phyloP scores from a whole-genome alignment of 1,140 invertebrate species.

The Drosophila ananassae region DNA sequence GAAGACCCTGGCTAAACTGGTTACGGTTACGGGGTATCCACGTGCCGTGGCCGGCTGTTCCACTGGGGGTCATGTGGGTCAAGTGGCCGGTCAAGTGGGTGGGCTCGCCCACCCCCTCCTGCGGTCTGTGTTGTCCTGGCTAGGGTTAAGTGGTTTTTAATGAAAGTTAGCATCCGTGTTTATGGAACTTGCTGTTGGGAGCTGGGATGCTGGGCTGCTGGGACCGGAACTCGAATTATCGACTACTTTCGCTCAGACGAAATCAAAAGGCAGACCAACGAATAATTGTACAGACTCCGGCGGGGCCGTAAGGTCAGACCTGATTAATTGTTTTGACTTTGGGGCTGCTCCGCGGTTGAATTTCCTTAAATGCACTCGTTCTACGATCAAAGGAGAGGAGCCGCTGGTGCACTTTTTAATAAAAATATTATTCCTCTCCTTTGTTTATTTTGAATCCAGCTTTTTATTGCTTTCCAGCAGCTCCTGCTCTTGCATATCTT shows the following conservation, averaged over 20 bases:
- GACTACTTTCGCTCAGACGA: slow-evolving; percentile 27
- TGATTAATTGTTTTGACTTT: slow-evolving; percentile 12
- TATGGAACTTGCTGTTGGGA: slow-evolving; percentile 75
- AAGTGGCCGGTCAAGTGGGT: slow-evolving; percentile 66
- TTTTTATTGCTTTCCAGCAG: slow-evolving; percentile 10
- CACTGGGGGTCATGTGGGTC: slow-evolving; percentile 69
- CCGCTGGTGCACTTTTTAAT: slow-evolving; percentile 31
- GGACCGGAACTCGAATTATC: slow-evolving; percentile 30
- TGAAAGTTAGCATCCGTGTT: slow-evolving; percentile 80
- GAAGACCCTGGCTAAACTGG: background rate
- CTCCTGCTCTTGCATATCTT: background rate
- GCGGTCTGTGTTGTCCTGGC: slow-evolving; percentile 58
- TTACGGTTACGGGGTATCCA: slow-evolving; percentile 33
- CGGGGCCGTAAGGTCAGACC: background rate
- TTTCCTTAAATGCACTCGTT: slow-evolving; percentile 10
- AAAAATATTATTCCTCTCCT: slow-evolving; percentile 41
- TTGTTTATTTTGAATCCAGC: slow-evolving; percentile 27
- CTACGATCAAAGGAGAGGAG: slow-evolving; percentile 38
- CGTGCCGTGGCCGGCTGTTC: slow-evolving; percentile 42
- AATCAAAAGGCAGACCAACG: slow-evolving; percentile 22
- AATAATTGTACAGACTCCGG: background rate
- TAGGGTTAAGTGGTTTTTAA: slow-evolving; percentile 79
- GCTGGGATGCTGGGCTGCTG: slow-evolving; percentile 40
- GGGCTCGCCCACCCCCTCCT: background rate
- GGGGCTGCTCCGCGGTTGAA: background rate